These are phyloP conservation scores for Xiphophorus birchmanni DNA, from an alignment of 2,797 vertebrate genomes.

Conservation along the genomic window DNA sequence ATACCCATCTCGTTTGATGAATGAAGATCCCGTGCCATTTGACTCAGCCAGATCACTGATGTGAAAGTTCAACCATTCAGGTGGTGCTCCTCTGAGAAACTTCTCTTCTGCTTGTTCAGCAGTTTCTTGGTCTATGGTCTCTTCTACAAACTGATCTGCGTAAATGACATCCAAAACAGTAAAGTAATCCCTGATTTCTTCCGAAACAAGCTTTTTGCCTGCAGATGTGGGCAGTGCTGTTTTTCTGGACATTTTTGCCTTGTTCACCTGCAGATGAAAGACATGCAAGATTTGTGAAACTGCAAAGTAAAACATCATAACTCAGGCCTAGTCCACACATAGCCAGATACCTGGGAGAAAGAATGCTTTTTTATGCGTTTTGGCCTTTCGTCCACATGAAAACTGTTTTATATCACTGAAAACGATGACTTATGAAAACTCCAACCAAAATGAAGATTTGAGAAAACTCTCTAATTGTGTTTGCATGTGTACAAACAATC, in stretches of 20 bases:
- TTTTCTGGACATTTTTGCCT: conserved; percentile 23
- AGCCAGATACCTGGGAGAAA: too few species aligned
- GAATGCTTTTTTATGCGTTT: too few species aligned
- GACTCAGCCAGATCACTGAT: conserved; percentile 19
- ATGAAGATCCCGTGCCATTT: background rate
- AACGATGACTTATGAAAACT: too few species aligned
- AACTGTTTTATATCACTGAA: too few species aligned
- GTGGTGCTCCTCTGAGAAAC: conserved; percentile 60
- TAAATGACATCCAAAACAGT: conserved; percentile 39
- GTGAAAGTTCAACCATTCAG: conserved; percentile 60
- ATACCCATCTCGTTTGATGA: conserved; percentile 44
- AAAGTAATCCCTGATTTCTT: background rate
- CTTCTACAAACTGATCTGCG: conserved; percentile 44
- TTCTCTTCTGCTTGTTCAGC: conserved; percentile 15
- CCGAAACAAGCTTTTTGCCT: background rate
- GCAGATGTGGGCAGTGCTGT: background rate
- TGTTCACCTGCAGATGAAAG: conserved; percentile 1
- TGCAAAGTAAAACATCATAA: background rate
- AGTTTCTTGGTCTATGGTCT: background rate
- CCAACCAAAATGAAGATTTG: too few species aligned
- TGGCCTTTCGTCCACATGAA: too few species aligned
- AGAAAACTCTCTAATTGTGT: too few species aligned
- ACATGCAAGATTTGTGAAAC: background rate
- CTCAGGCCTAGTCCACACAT: background rate
- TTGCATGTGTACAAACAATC: too few species aligned